Conservation (phyloP, 2,888 invertebrate species). For the Eumacrocentrus americanus region DNA sequence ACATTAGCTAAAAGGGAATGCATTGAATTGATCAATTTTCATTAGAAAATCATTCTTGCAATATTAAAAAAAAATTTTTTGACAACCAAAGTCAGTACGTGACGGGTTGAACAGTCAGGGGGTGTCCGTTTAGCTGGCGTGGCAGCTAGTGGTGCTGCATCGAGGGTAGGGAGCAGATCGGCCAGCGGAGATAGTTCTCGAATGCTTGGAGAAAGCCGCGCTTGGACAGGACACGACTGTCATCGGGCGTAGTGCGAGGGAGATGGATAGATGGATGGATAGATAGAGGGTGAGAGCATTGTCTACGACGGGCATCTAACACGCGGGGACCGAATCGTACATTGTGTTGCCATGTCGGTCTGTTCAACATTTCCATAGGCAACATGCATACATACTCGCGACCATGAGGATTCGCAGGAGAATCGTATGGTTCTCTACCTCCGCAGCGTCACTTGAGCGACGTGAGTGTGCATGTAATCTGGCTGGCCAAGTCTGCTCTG, state of each 20-base stretch:
- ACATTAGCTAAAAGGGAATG: too few species aligned
- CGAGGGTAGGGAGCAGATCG: constrained; percentile 41
- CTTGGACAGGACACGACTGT: constrained; percentile 48
- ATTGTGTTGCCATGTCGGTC: constrained; percentile 14
- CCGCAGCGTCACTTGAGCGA: constrained; percentile 14
- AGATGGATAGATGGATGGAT: constrained; percentile 37
- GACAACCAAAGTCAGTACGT: too few species aligned
- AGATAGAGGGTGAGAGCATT: constrained; percentile 31
- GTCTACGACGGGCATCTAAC: constrained; percentile 29
- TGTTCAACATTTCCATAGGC: constrained; percentile 27
- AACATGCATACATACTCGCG: too few species aligned
- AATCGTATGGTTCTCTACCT: neutral
- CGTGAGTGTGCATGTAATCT: constrained; percentile 15
- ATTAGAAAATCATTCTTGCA: too few species aligned
- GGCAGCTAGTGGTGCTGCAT: constrained; percentile 12
- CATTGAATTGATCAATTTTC: too few species aligned
- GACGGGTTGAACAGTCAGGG: neutral
- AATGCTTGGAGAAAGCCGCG: constrained; percentile 35
- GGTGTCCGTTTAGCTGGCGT: neutral
- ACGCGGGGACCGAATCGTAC: constrained; percentile 25
- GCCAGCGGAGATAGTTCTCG: constrained; percentile 49
- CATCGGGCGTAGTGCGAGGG: constrained; percentile 44
- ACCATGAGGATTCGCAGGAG: neutral
- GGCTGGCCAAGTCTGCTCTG: constrained; percentile 16
- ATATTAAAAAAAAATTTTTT: too few species aligned